A percentile compares a stretch with the other conserved stretches of the same genome.
These are phyloP conservation scores for Mugil cephalus DNA, from an alignment of 2,113 vertebrate species.

Conservation along the genomic window DNA sequence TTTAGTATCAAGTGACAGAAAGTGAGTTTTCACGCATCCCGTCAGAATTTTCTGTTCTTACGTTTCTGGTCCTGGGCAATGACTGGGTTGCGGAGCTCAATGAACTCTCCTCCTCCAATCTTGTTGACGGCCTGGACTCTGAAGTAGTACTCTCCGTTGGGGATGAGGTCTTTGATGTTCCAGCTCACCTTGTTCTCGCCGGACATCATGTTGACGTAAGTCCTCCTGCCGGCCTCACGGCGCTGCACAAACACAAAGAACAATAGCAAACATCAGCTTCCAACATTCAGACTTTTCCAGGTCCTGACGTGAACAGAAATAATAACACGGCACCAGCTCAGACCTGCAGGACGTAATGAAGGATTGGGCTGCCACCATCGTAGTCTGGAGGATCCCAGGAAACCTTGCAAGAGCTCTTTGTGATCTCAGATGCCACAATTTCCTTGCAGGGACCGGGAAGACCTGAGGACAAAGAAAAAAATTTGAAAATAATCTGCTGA, in stretches of 20 bases:
- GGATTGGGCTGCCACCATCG: slow-evolving; percentile 93
- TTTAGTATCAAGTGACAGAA: no score
- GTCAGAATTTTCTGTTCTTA: slow-evolving; percentile 75
- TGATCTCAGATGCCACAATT: slow-evolving; percentile 93
- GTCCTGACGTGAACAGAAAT: not conserved
- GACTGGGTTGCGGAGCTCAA: slow-evolving; percentile 94
- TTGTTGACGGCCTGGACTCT: slow-evolving; percentile 97
- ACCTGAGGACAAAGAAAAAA: slow-evolving; percentile 79
- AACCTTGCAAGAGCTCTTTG: slow-evolving; percentile 95
- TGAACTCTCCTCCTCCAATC: slow-evolving; percentile 96
- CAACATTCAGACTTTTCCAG: not conserved
- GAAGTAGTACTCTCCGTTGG: slow-evolving; percentile 97
- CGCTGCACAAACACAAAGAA: slow-evolving; percentile 79
- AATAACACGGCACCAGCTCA: not conserved
- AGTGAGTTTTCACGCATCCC: no score
- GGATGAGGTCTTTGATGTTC: slow-evolving; percentile 95
- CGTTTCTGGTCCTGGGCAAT: slow-evolving; percentile 97
- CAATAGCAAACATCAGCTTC: not conserved
- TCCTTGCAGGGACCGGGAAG: slow-evolving; percentile 96
- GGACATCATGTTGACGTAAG: slow-evolving; percentile 97
- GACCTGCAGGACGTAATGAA: slow-evolving; percentile 94
- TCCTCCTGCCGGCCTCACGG: slow-evolving; percentile 95
- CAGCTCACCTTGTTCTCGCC: slow-evolving; percentile 97
- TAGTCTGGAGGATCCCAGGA: slow-evolving; percentile 97
- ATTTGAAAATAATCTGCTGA: not conserved